phyloP scores from a whole-genome alignment of 2,797 vertebrate genomes.

The Melanogrammus aeglefinus region DNA sequence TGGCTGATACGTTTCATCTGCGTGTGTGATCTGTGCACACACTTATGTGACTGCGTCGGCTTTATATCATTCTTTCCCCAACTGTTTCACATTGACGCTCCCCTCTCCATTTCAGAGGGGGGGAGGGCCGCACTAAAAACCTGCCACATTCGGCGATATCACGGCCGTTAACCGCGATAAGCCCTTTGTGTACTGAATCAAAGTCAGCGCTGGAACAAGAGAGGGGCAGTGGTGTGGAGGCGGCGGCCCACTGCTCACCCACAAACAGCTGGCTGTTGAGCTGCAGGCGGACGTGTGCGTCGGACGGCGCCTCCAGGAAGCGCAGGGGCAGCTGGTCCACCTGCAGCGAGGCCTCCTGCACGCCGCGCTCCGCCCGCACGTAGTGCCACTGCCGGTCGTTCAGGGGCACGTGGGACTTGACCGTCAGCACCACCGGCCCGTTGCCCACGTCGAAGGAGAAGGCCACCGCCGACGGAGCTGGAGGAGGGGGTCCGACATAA shows the following conservation, averaged over 20 bases:
- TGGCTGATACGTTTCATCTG: background rate
- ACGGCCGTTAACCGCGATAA: background rate
- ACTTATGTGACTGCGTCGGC: background rate
- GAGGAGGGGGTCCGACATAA: background rate
- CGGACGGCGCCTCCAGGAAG: slow-evolving; percentile 76
- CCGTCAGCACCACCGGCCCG: slow-evolving; percentile 76
- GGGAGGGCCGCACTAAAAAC: background rate
- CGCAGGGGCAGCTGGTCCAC: slow-evolving; percentile 86
- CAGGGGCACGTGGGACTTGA: slow-evolving; percentile 82
- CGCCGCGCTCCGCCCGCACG: slow-evolving; percentile 84
- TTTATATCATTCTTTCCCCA: background rate
- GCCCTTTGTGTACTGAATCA: background rate
- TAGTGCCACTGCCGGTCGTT: slow-evolving; percentile 98
- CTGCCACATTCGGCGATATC: background rate
- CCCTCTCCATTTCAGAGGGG: background rate
- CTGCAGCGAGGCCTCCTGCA: slow-evolving; percentile 87
- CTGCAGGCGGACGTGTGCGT: slow-evolving; percentile 84
- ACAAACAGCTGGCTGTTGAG: slow-evolving; percentile 93
- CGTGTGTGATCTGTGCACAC: background rate
- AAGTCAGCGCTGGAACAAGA: background rate
- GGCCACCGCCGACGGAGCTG: slow-evolving; percentile 86
- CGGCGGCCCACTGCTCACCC: slow-evolving; percentile 72
- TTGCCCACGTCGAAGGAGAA: slow-evolving; percentile 92
- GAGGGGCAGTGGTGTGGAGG: too few species aligned
- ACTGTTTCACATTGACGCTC: background rate